Base-by-base conservation (phyloP, 2,888 invertebrate genomes). In the Drosophila mayaguana region DNA sequence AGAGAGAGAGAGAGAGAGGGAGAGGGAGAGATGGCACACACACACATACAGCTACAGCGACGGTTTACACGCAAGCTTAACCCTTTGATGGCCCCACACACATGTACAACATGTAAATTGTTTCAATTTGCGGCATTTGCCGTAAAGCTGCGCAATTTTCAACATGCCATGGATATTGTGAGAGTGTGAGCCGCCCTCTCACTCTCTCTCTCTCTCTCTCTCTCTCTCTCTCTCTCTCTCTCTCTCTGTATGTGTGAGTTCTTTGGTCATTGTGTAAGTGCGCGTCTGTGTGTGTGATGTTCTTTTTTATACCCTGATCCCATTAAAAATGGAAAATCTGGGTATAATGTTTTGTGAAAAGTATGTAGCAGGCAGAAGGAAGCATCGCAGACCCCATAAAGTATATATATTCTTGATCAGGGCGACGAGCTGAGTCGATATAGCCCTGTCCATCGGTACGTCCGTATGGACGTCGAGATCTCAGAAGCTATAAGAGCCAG, bases 101-200 rank as follows among this genome's bases (percentile, higher is more conserved):
- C 84, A 83, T 87, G 76, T 86, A 79, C 63, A 78, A 84, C 90
- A 83, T 83, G 84, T 81, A 85, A 89, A 89, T 90, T 90, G 89
- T 89, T 89, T 90, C 90, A 90, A 85, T 89, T 89, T 89, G 83
- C 78, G 78, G 88, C 89, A 88, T 89, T 89, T 85, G 88, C 83
- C 71, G 87, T 86, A 85, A 85, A 85, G 87, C 84, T 85, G 84
- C 87, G 89, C 84, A 81, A 83, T 85, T 85, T 88, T 86, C 88
- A 54, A 75, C 84, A 84, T 84, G 89, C 84, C 84, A 88, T 78
- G 79, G 87, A 80, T 78, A 86, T 86, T 43, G 64, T 22, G 9
- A 25, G 53, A 61, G 54, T 54, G 48, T 63, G 51, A 55, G 45
- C n/a, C 5, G 16, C 48, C n/a, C 16, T 34, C 60, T 25, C 51